Base-by-base conservation (phyloP, 2,888 invertebrate genomes). In the Tricholauxania praeusta region DNA sequence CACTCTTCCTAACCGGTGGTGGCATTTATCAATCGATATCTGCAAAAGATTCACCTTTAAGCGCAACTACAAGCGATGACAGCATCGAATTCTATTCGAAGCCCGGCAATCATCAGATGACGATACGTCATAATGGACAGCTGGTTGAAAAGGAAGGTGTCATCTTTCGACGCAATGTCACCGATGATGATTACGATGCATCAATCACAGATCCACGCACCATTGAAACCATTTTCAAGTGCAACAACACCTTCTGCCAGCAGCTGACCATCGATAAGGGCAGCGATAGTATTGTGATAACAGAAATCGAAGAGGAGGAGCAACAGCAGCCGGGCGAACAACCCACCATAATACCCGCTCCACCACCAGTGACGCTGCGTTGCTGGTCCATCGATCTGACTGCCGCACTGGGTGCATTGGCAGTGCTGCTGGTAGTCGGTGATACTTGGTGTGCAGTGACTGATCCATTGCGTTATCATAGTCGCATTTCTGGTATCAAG, bases 401-500 rank as follows among this genome's bases (percentile, higher is more conserved):
- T 0, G 87, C 87, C 1, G 87, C 87, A 1, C 72, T 87, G 76
- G 87, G 87, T 47, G 85, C 87, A 0, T 79, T 88, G 68, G 86
- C 87, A 0, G 87, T 88, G 32, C 80, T 88, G 0, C 78, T 88
- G 8, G 86, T 88, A 1, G 87, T 88, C 4, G 87, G 90, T 19
- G 91, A 91, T 81, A 89, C 91, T 65, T 91, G 90, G 87, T 90
- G 89, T 78, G 91, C 91, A 5, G 89, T 91, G 15, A 89, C 90
- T 19, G 90, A 89, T 78, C 91, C 91, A 0, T 83, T 91, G 73
- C 90, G 90, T 64, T 91, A 91, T 82, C 89, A 89, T 79, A 89
- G 89, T 78, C 85, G 87, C 65, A 88, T 89, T 68, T 88, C 88
- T 59, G 86, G 85, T 22, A 79, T 87, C 1, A 87, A 87, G 60